phyloP scores from a whole-genome alignment of 2,113 vertebrate genomes.

The Eolophus roseicapilla region DNA sequence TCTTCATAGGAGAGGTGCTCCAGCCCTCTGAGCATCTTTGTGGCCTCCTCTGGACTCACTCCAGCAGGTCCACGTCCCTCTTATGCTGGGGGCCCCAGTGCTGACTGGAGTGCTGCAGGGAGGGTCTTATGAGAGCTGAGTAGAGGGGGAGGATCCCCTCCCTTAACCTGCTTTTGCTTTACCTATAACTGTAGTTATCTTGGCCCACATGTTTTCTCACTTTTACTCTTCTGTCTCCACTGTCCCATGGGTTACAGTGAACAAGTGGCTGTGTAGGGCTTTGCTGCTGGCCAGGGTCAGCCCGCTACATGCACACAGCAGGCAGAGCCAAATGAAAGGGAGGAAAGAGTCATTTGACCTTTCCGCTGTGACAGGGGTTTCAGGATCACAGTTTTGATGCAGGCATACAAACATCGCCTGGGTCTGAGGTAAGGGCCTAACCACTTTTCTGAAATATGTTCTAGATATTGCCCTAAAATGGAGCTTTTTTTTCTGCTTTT shows the following conservation, averaged over 20 bases:
- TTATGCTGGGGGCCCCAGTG: background rate
- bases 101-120: background rate
- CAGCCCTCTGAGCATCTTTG: background rate
- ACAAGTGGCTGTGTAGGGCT: accelerated
- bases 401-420: background rate
- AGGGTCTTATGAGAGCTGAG: background rate
- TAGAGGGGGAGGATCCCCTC: background rate
- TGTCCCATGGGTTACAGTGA: accelerated
- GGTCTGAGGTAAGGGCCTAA: background rate
- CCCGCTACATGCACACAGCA: accelerated
- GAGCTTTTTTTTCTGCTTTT: background rate
- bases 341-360: background rate
- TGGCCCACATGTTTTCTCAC: background rate
- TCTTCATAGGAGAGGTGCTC: background rate
- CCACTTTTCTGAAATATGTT: background rate
- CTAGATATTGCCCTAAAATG: background rate
- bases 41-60: background rate
- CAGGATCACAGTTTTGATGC: background rate
- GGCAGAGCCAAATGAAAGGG: background rate
- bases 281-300: background rate
- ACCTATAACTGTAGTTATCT: background rate
- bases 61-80: background rate
- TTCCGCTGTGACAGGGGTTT: background rate
- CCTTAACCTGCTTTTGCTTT: background rate
- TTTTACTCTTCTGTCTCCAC: background rate